Evolutionary conservation across 2,888 invertebrate genomes (phyloP).

Genomic region (Drosophila neotestacea): DNA sequence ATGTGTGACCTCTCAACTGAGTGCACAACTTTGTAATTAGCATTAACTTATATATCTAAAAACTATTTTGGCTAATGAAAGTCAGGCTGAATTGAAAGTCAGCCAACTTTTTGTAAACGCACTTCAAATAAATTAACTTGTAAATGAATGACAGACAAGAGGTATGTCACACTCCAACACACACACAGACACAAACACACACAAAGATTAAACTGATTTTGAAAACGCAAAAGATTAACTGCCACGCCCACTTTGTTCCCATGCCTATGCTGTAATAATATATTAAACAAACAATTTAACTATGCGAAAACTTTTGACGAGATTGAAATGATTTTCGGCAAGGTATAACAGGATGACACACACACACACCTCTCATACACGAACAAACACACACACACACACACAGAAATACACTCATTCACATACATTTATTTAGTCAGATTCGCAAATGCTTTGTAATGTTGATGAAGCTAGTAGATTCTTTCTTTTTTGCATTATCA

Average conservation of each 20-base stretch:
- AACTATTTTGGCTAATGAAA: conserved; percentile 13
- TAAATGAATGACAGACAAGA: conserved; percentile 47
- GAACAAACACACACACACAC: not conserved
- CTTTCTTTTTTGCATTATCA: conserved; percentile 56
- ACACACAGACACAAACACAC: not conserved
- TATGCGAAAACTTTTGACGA: conserved; percentile 69
- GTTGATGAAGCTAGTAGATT: conserved; percentile 41
- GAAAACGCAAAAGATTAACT: conserved; percentile 17
- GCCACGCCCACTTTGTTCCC: conserved; percentile 16
- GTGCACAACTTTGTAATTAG: conserved; percentile 14
- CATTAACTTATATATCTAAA: conserved; percentile 10
- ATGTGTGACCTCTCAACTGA: conserved; percentile 1
- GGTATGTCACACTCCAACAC: conserved; percentile 10
- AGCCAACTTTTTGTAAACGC: conserved; percentile 26
- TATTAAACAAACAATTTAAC: conserved; percentile 58
- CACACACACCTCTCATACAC: not conserved
- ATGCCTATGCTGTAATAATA: conserved; percentile 22
- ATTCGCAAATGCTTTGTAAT: conserved; percentile 32
- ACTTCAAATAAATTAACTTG: conserved; percentile 60
- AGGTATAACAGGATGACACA: conserved; percentile 36
- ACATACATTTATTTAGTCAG: not conserved
- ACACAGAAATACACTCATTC: not conserved
- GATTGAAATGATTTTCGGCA: conserved; percentile 71
- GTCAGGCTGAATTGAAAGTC: conserved; percentile 31
- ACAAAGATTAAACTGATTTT: conserved; percentile 3